Base-by-base conservation (phyloP, 2,888 invertebrate genomes). In the Gerosis bhagava region DNA sequence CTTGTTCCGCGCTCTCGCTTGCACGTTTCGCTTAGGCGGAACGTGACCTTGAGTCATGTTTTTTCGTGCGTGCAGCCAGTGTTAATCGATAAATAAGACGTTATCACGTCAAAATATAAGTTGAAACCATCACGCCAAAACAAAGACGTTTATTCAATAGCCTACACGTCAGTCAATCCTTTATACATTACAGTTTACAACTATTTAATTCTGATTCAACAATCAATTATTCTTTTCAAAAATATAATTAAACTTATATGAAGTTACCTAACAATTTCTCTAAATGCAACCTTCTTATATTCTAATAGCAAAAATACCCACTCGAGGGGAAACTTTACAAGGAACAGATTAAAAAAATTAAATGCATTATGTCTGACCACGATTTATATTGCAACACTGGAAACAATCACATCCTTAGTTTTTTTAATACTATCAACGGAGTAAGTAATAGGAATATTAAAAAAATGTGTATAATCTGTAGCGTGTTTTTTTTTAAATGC, bases 281-380 rank as follows among this genome's bases (percentile, higher is more conserved):
- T 71, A 74, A 75, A 76, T 76, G 70, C 69, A 72, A 62, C 70
- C 70, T 60, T 70, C 74, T 77, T 74, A 77, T 11, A 46, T 71
- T n/a, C 73, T 57, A 65, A 63, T 70, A 72, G 66, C 65, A 71
- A 70, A 65, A 66, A 67, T 71, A 69, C 56, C 57, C 63, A 65
- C 59, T 59, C 71, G 60, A 63, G 65, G 65, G 64, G 54, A 26
- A 45, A 53, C 49, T 54, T 63, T 68, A 65, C 44, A 65, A 61
- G 50, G 54, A 67, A 66, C 59, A 65, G 78, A 79, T 78, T 80
- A 78, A 76, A 70, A 19, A 19, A 19, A 5, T 79, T 77, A 77
- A 71, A 63, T 62, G 59, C 62, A 19, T 19, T 19, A 5, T 19
- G n/a, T n/a, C n/a, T n/a, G n/a, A n/a, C n/a, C n/a, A n/a, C n/a